Base-by-base conservation (phyloP, 2,888 invertebrate species). In the Spodoptera picta region DNA sequence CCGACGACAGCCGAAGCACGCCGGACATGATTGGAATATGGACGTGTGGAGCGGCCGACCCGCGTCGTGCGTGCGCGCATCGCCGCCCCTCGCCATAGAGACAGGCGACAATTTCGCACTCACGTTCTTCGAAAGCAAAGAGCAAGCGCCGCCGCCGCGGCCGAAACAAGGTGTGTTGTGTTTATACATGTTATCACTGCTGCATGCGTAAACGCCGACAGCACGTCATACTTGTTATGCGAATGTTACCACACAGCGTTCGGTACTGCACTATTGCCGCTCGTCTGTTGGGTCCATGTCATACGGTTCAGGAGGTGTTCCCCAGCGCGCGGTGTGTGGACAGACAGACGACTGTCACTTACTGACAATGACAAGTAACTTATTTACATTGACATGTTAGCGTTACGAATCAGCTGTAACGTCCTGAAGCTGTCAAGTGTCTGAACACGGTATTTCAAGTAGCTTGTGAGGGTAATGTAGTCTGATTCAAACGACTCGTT, bases 71-170 rank as follows among this genome's bases (percentile, higher is more conserved):
- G 96, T 75, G 90, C 95, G 82, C 95, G 96, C 87, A 95, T 95
- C 90, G 92, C 95, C 83, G 93, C 95, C 87, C 94, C 96, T 88
- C 95, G 96, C 96, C 84, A 96, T 97, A 91, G 97, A 97, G 90
- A 96, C 97, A 80, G 96, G 96, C 86, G 96, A 96, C 75, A 97
- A 97, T 90, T 97, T 97, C 91, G 97, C 97, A 91, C 95, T 97
- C 86, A 96, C 97, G 90, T 97, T 97, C 94, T 97, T 97, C 95
- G 97, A 97, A 90, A 93, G 92, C 71, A 95, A 95, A 69, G 97
- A 96, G 84, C 66, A 92, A 77, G 73, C 77, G 53, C 88, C 94
- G 78, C 90, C 94, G 73, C 88, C 93, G 75, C 87, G 86, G 82
- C 86, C 84, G 66, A 88, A 89, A 81, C 86, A 89, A 93, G 90